Base-by-base conservation (phyloP, 1,140 invertebrate genomes). In the Vanessa atalanta region DNA sequence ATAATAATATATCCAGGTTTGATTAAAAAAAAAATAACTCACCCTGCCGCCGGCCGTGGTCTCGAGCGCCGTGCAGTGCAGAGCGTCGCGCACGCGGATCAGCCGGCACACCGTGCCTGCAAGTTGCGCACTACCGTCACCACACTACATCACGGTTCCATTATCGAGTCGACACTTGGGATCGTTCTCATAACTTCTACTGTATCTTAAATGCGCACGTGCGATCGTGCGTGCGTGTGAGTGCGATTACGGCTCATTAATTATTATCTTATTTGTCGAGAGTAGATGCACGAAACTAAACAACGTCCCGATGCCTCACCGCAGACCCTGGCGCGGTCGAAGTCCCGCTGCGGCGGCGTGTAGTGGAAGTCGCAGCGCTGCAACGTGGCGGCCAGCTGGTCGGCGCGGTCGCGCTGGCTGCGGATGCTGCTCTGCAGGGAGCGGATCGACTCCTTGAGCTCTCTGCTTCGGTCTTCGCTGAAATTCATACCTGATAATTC, bases 21-120 rank as follows among this genome's bases (percentile, higher is more conserved):
- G 3, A 31, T 31, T 31, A 31, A 4, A 31, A 31, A 31, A 31
- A 31, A 31, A 31, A 1, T 2, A 3, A 31, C 91, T 90, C 66
- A 98, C 97, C 93, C 95, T 96, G 73, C 96, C 96, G n/a, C 98
- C 97, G 43, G 97, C 98, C 37, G 96, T 95, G 31, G 96, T 95
- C 86, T 98, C 97, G 43, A 99, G 89, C 15, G 98, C 98, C 73
- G 96, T 96, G 26, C 95, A 95, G 87, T 95, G 94, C 47, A 87
- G 92, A n/a, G 93, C 90, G 89, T 99, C 96, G 69, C 94, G 95
- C 0, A 99, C 93, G 66, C 94, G 94, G 23, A 99, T 95, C 50
- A 99, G 91, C 73, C 96, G 94, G 75, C 96, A 95, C 4, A 98
- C 95, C 16, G 97, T 94, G 37, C 99, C 99, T 94, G 90, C 60